Conservation (phyloP, 2,113 vertebrate genomes). For the Ondatra zibethicus region DNA sequence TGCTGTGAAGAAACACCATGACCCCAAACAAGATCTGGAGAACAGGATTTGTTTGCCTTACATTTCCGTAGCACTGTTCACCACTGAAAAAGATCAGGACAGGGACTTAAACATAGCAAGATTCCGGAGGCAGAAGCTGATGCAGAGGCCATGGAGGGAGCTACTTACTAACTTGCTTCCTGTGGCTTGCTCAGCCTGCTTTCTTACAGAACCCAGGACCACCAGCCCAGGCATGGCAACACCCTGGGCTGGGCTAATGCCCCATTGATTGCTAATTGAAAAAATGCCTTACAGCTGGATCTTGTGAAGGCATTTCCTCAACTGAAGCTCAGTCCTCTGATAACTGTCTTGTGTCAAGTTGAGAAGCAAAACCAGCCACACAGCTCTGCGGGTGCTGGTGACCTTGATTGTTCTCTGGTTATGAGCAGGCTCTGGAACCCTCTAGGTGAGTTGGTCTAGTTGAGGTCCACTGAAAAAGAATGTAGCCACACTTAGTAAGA, state of each 20-base stretch:
- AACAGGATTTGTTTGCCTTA: not conserved
- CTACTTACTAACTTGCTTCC: not conserved
- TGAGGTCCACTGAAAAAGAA: not conserved
- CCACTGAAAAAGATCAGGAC: not conserved
- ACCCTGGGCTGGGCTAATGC: not conserved
- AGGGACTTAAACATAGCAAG: not conserved
- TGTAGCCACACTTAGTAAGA: not conserved
- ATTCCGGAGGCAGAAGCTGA: not conserved
- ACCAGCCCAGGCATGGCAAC: not conserved
- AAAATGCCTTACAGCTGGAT: not conserved
- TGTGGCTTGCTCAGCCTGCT: not conserved
- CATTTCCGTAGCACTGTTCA: not conserved
- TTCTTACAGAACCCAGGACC: not conserved
- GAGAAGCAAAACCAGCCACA: not conserved
- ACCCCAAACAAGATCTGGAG: not conserved
- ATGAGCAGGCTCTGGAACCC: not conserved
- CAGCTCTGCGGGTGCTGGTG: not conserved
- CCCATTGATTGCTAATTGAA: not conserved
- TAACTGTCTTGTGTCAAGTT: not conserved
- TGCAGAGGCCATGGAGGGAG: not conserved
- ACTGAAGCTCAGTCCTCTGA: not conserved
- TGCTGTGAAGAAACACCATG: not conserved
- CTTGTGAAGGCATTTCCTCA: not conserved
- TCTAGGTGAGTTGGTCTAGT: not conserved
- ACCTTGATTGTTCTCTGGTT: rapidly evolving